Evolutionary conservation across 2,888 invertebrate species (phyloP).

Genomic region (Limnephilus marmoratus): DNA sequence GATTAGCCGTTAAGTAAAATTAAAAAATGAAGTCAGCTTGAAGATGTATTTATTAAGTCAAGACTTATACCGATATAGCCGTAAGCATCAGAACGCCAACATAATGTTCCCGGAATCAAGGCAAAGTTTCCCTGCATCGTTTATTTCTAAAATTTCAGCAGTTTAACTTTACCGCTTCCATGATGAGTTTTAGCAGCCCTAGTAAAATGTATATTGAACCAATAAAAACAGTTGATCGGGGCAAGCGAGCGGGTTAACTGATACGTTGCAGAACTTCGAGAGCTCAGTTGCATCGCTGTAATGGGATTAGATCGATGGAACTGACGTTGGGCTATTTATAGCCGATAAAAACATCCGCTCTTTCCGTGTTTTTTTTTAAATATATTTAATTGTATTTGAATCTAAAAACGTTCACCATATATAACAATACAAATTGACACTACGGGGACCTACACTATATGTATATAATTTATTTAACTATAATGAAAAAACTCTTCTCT

Average conservation of each 20-base stretch:
- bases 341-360: neutral
- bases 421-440: too few species aligned
- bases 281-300: conserved; percentile 28
- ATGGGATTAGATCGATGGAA: conserved; percentile 20
- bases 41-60: neutral
- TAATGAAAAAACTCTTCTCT: too few species aligned
- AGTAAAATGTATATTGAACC: neutral
- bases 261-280: conserved; percentile 20
- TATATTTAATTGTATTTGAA: neutral
- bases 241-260: neutral
- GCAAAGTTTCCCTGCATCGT: neutral
- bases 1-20: neutral
- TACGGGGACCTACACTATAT: too few species aligned
- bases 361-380: conserved; percentile 15
- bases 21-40: neutral
- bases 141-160: neutral
- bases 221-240: conserved; percentile 28
- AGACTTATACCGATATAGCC: neutral
- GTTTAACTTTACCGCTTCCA: neutral
- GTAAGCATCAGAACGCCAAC: neutral
- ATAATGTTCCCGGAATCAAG: neutral
- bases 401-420: neutral
- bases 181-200: neutral
- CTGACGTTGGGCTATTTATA: conserved; percentile 18
- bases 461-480: too few species aligned